Percentiles rank a stretch among this genome's conserved stretches.
Conservation (phyloP, 2,888 invertebrate species). For the Chrysodeixis includens region DNA sequence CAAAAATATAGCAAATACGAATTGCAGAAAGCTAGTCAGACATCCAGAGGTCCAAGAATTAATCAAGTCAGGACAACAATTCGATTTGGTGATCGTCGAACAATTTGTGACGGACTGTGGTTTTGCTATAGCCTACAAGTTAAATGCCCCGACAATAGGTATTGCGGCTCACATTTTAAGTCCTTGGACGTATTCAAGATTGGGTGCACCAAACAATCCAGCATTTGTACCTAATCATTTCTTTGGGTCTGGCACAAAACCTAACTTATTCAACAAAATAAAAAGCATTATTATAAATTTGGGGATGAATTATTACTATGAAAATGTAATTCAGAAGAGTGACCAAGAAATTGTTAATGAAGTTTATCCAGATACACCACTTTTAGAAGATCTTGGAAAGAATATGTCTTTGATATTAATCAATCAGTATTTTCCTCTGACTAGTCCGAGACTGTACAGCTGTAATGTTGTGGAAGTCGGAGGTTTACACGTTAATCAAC, state of each 20-base stretch:
- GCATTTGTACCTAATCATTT: conserved; percentile 88
- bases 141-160: conserved; percentile 85
- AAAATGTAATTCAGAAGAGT: conserved; percentile 53
- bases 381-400: conserved; percentile 62
- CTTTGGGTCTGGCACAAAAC: conserved; percentile 75
- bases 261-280: conserved; percentile 78
- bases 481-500: conserved; percentile 62
- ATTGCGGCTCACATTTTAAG: conserved; percentile 85
- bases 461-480: conserved; percentile 86
- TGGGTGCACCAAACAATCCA: conserved; percentile 88
- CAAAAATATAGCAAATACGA: conserved; percentile 41
- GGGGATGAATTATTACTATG: conserved; percentile 57
- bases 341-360: conserved; percentile 57
- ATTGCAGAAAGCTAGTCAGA: conserved; percentile 57
- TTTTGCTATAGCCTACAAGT: conserved; percentile 85
- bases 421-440: conserved; percentile 86
- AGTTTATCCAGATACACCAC: conserved; percentile 58
- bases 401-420: conserved; percentile 65
- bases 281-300: conserved; percentile 73
- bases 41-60: conserved; percentile 54
- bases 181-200: conserved; percentile 87
- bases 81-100: conserved; percentile 88
- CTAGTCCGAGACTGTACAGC: conserved; percentile 80
- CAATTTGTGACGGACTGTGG: conserved; percentile 89
- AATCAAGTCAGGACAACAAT: conserved; percentile 68